These are phyloP conservation scores for Cosmopolites sordidus DNA, from an alignment of 2,888 invertebrate species.

Conservation along the genomic window DNA sequence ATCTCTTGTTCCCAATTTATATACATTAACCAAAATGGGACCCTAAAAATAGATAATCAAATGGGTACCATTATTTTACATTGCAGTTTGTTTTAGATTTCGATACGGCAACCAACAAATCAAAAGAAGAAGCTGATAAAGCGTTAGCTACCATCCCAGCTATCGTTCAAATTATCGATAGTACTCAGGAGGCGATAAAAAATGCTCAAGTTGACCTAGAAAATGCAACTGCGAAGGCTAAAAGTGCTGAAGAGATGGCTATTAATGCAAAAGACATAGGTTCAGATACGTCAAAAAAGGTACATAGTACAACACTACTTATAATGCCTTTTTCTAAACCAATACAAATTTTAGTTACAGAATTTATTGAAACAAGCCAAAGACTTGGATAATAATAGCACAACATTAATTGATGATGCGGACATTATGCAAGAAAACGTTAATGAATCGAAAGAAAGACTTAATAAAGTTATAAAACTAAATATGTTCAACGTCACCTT, in stretches of 20 bases:
- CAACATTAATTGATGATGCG: conserved; percentile 72
- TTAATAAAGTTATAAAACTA: conserved; percentile 60
- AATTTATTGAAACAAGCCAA: conserved; percentile 60
- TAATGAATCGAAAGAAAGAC: conserved; percentile 64
- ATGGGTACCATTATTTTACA: no score
- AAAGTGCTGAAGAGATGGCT: conserved; percentile 66
- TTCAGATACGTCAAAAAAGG: conserved; percentile 49
- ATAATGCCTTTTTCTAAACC: no score
- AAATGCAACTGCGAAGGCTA: conserved; percentile 75
- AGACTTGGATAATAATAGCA: conserved; percentile 70
- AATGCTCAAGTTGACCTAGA: conserved; percentile 67
- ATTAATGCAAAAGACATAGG: conserved; percentile 68
- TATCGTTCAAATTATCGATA: conserved; percentile 69
- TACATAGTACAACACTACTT: not conserved
- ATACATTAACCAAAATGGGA: no score
- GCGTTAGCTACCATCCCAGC: conserved; percentile 74
- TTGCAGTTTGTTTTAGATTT: conserved; percentile 59
- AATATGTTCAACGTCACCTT: conserved; percentile 66
- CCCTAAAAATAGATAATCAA: no score
- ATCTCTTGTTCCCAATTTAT: no score
- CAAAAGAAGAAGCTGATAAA: conserved; percentile 73
- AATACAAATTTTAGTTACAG: conserved; percentile 7
- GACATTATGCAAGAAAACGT: conserved; percentile 67
- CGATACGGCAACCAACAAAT: conserved; percentile 83
- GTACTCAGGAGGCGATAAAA: conserved; percentile 46